These are phyloP conservation scores for Drosophila varians DNA, from an alignment of 1,140 invertebrate genomes.

Conservation along the genomic window DNA sequence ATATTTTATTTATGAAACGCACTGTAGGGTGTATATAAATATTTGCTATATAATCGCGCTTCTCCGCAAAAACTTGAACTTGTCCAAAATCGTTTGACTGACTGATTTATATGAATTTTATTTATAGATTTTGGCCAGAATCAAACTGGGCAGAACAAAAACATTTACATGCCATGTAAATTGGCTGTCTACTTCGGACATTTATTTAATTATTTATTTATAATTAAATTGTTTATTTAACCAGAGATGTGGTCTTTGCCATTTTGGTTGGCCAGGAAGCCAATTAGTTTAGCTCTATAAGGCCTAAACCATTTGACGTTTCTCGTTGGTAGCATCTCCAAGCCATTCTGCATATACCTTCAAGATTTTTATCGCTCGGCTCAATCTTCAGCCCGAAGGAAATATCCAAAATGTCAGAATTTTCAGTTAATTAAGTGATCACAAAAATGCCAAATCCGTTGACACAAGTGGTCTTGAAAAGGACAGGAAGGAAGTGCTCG, in stretches of 20 bases:
- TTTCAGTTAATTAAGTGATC: slow-evolving; percentile 46
- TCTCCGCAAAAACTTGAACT: slow-evolving; percentile 60
- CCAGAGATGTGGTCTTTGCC: slow-evolving; percentile 58
- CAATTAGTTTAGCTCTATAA: slow-evolving; percentile 73
- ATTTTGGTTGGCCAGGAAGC: slow-evolving; percentile 62
- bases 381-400: slow-evolving; percentile 11
- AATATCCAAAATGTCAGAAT: slow-evolving; percentile 26
- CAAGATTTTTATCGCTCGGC: slow-evolving; percentile 21
- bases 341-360: slow-evolving; percentile 17
- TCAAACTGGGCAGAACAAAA: slow-evolving; percentile 11
- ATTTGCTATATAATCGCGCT: slow-evolving; percentile 7
- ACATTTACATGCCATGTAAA: slow-evolving; percentile 76
- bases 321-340: slow-evolving; percentile 35
- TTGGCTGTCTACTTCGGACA: slow-evolving; percentile 57
- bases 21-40: slow-evolving; percentile 32
- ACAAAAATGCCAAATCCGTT: slow-evolving; percentile 1
- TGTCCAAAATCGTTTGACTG: slow-evolving; percentile 60
- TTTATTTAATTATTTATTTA: slow-evolving; percentile 81
- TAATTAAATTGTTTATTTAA: slow-evolving; percentile 78
- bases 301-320: slow-evolving; percentile 73
- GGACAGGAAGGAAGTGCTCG: slow-evolving; percentile 18
- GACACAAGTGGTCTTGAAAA: slow-evolving; percentile 23
- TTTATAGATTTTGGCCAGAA: slow-evolving; percentile 39
- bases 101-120: slow-evolving; percentile 67
- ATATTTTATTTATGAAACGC: slow-evolving; percentile 13